Conservation (phyloP, 2,797 vertebrate genomes). For the Xiphorhynchus erythropygius region DNA sequence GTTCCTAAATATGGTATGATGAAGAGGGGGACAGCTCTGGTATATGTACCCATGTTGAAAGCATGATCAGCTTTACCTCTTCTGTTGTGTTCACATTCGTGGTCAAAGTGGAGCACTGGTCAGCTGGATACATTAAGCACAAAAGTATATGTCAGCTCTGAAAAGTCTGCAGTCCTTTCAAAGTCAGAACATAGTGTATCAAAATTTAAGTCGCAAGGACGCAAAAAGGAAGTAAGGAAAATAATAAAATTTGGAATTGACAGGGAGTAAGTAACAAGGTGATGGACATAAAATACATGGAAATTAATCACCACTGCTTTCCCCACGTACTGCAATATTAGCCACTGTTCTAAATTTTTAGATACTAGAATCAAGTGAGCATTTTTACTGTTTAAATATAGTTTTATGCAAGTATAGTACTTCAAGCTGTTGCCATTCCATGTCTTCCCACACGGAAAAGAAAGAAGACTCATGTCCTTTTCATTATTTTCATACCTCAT, state of each 20-base stretch:
- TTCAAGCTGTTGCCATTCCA: neutral
- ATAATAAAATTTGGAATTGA: neutral
- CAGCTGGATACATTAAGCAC: neutral
- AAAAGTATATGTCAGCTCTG: neutral
- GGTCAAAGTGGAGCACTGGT: neutral
- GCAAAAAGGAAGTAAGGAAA: neutral
- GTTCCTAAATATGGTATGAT: accelerated
- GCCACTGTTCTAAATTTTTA: neutral
- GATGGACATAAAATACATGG: neutral
- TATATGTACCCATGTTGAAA: neutral
- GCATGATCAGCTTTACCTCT: neutral
- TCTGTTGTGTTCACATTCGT: neutral
- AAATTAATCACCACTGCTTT: neutral
- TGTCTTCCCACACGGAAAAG: neutral
- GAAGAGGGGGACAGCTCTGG: neutral
- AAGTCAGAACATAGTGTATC: neutral
- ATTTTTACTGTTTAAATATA: neutral
- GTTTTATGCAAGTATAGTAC: neutral
- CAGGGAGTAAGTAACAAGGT: neutral
- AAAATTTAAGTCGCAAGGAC: neutral
- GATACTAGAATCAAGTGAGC: neutral
- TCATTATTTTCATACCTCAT: neutral
- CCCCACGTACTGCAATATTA: neutral
- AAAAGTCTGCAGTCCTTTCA: neutral
- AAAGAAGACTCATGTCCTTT: neutral